A percentile compares a stretch with the other conserved stretches of the same genome.
Conservation (phyloP, 1,140 invertebrate species). For the Pemphigus obesinymphae region DNA sequence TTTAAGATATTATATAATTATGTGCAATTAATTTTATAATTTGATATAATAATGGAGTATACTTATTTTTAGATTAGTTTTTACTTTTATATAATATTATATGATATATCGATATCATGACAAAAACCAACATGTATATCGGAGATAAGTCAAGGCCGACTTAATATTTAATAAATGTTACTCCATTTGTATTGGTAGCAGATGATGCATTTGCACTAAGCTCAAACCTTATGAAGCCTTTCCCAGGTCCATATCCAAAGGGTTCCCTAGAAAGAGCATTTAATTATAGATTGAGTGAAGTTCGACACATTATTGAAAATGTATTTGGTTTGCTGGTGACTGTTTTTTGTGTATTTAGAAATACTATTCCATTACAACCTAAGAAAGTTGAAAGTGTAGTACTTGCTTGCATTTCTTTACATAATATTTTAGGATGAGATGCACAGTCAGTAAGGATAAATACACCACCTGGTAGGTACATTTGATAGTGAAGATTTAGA, state of each 20-base stretch:
- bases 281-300: slow-evolving; percentile 51
- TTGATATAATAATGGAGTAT: too few species aligned
- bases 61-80: too few species aligned
- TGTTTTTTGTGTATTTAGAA: slow-evolving; percentile 42
- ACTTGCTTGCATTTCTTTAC: slow-evolving; percentile 28
- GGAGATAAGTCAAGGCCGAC: background rate
- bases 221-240: slow-evolving; percentile 35
- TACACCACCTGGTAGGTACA: background rate
- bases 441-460: too few species aligned
- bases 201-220: slow-evolving; percentile 34
- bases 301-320: slow-evolving; percentile 46
- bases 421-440: slow-evolving; percentile 27
- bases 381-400: slow-evolving; percentile 37
- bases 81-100: too few species aligned
- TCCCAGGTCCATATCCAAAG: background rate
- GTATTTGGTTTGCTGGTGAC: slow-evolving; percentile 48
- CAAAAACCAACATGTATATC: background rate
- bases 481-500: slow-evolving; percentile 11
- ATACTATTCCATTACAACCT: slow-evolving; percentile 39
- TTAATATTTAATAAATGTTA: too few species aligned
- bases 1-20: too few species aligned
- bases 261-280: slow-evolving; percentile 45
- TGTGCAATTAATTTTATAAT: too few species aligned
- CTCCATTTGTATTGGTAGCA: slow-evolving; percentile 34
- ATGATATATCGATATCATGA: too few species aligned